These are phyloP conservation scores for Psephotus haematonotus DNA, from an alignment of 2,113 vertebrate genomes.

Conservation along the genomic window DNA sequence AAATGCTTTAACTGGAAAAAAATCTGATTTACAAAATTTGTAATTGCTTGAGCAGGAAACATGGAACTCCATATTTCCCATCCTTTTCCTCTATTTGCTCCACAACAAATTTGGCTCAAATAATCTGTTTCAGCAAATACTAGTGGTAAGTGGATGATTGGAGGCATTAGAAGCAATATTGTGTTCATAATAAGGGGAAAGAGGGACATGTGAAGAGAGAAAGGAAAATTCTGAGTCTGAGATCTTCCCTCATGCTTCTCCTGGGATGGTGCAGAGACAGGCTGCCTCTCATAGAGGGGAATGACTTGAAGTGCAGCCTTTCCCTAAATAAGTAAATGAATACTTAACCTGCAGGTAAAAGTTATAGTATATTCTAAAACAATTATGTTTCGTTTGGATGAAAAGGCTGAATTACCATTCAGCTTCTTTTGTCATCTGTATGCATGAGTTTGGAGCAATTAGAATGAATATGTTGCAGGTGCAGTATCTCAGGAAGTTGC, in stretches of 20 bases:
- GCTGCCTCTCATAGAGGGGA: not conserved
- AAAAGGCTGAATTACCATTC: constrained; percentile 7
- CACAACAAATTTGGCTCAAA: not conserved
- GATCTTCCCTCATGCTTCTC: not conserved
- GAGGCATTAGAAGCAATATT: not conserved
- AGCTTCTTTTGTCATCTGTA: constrained; percentile 25
- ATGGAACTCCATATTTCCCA: not conserved
- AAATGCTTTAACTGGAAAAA: constrained; percentile 3
- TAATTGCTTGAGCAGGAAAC: not conserved
- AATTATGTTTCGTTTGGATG: constrained; percentile 24
- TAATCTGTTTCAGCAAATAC: not conserved
- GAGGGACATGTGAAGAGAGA: not conserved
- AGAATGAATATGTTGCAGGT: constrained; percentile 54
- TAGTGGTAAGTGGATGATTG: not conserved
- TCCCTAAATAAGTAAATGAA: constrained; percentile 23
- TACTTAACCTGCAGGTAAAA: constrained; percentile 36
- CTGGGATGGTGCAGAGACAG: not conserved
- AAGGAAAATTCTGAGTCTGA: not conserved
- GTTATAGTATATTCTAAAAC: constrained; percentile 24
- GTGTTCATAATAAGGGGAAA: not conserved
- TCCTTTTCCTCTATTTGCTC: not conserved
- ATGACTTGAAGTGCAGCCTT: not conserved
- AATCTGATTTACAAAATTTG: not conserved
- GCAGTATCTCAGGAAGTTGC: constrained; percentile 35
- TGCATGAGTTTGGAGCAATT: constrained; percentile 10